Evolutionary conservation across 2,113 vertebrate genomes (phyloP).

Genomic region (Rhizomys pruinosus): DNA sequence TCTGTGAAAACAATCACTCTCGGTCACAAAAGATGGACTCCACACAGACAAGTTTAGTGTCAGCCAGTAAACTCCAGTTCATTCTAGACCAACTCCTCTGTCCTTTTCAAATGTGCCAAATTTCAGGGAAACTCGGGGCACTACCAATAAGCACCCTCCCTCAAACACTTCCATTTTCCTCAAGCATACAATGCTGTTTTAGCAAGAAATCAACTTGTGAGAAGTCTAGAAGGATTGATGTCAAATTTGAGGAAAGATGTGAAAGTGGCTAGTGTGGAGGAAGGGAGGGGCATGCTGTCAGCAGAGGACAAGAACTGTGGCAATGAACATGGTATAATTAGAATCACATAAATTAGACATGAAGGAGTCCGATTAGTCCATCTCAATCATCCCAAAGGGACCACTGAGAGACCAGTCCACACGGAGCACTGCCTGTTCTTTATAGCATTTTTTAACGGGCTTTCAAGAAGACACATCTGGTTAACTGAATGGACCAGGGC

Average conservation of each 20-base stretch:
- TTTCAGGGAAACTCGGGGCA: background rate
- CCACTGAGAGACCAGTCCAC: background rate
- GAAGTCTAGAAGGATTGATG: background rate
- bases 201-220: background rate
- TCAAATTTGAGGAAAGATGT: slow-evolving; percentile 9
- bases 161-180: background rate
- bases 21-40: too few species aligned
- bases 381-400: slow-evolving; percentile 12
- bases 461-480: background rate
- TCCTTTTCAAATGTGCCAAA: background rate
- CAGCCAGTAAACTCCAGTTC: background rate
- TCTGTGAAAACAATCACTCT: too few species aligned
- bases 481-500: background rate
- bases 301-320: background rate
- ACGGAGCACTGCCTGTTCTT: background rate
- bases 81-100: background rate
- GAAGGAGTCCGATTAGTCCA: slow-evolving; percentile 34
- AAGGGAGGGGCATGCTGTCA: background rate
- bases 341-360: slow-evolving; percentile 56
- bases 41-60: rapidly evolving
- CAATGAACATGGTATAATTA: slow-evolving; percentile 42
- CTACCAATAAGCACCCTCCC: background rate
- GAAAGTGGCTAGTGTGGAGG: background rate
- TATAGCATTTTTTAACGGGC: slow-evolving; percentile 24
- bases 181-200: background rate